Evolutionary conservation across 2,797 vertebrate genomes (phyloP), one percentile per base, ranked within the genome.

Genomic region (Natrix natrix): DNA sequence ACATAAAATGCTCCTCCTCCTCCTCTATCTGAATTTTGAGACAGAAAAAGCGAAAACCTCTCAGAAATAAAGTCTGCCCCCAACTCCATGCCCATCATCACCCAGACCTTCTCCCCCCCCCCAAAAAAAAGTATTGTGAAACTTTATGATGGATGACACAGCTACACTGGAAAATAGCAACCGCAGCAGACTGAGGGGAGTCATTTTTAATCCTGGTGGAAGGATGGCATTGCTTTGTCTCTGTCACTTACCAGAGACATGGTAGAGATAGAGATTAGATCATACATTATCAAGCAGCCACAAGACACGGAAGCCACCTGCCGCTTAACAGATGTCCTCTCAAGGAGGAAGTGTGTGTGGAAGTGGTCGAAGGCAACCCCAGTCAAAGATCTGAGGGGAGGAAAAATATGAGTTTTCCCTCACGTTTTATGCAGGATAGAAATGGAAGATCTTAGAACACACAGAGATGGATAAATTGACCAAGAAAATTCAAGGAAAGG

Each of bases 321-420:
- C 97, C 95, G 97, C 97, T 98, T 96, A 95, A 97, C 97, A 97
- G 98, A 98, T 98, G 98, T 97, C 97, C 96, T 97, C 97, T 98
- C 98, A 97, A 96, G 98, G 98, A 98, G 97, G 94, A 93, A 94
- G 96, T 95, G 92, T 96, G 94, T 96, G 96, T 95, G 78, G 95
- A 94, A 5, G 17, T 63, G 43, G 52, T 92, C 95, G 92, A 78
- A 78, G 32, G 32, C 17, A 94, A 91, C 93, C 91, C 95, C 94
- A 94, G 63, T 94, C 91, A 56, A 55, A 59, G 28, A 24, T 28
- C 0, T 26, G 37, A 6, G 2, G 60, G 12, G 87, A 91, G 94
- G 54, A 6, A 93, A 63, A 91, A 56, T 88, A 87, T 10, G 17
- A 83, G 17, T 60, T 59, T 48, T 92, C 20, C 56, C 13, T n/a